These are phyloP conservation scores for Sweltsa coloradensis DNA, from an alignment of 1,140 invertebrate genomes.

Conservation along the genomic window DNA sequence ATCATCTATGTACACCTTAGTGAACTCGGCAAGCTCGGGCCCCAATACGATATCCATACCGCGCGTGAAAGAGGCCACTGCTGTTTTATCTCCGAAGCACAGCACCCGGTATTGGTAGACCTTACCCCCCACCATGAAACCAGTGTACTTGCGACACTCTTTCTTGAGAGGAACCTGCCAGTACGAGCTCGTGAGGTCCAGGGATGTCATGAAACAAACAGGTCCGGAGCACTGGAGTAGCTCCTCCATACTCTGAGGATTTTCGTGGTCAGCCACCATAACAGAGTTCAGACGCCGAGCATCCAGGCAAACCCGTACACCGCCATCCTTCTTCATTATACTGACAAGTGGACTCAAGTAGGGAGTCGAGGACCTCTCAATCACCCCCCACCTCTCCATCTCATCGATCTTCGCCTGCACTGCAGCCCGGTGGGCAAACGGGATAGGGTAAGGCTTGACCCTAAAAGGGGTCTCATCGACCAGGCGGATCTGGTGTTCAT, in stretches of 20 bases:
- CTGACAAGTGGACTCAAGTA: slow-evolving; percentile 25
- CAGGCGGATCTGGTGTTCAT: too few species aligned
- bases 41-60: slow-evolving; percentile 4
- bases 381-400: slow-evolving; percentile 16
- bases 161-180: slow-evolving; percentile 24
- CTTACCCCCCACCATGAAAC: slow-evolving; percentile 22
- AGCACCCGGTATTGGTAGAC: slow-evolving; percentile 23
- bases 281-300: slow-evolving; percentile 22
- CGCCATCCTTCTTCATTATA: slow-evolving; percentile 20
- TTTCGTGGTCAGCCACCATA: slow-evolving; percentile 24
- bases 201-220: too few species aligned
- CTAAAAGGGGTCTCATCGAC: too few species aligned
- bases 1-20: slow-evolving; percentile 20
- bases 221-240: too few species aligned
- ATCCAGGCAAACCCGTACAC: slow-evolving; percentile 25
- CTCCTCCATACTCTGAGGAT: too few species aligned
- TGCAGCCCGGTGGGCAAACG: slow-evolving; percentile 11
- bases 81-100: slow-evolving; percentile 23
- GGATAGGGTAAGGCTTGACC: slow-evolving; percentile 17
- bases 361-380: slow-evolving; percentile 20
- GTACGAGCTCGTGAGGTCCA: too few species aligned
- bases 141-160: slow-evolving; percentile 23
- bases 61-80: neutral
- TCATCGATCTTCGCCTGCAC: slow-evolving; percentile 14
- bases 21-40: slow-evolving; percentile 5